Percentiles rank a stretch among this genome's conserved stretches.
Evolutionary conservation across 1,140 invertebrate genomes (phyloP).

Genomic region (Tetragnatha versicolor): DNA sequence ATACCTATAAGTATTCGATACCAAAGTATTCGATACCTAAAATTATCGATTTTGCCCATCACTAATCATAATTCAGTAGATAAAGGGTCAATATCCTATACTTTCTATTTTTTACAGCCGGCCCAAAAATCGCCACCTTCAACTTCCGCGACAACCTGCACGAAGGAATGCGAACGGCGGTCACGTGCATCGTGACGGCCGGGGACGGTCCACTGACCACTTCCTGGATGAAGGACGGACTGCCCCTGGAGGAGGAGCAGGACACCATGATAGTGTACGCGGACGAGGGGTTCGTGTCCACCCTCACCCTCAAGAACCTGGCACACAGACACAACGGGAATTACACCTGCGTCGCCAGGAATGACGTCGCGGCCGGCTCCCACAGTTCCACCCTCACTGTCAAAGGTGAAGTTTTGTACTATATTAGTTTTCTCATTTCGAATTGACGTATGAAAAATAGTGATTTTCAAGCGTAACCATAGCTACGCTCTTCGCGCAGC

Average conservation of each 20-base stretch:
- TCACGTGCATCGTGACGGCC: constrained; percentile 62
- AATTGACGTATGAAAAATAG: too few relatives aligned
- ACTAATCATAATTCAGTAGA: too few relatives aligned
- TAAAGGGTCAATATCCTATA: neutral
- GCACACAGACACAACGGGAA: constrained; percentile 67
- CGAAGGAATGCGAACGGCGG: constrained; percentile 69
- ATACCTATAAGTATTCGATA: too few relatives aligned
- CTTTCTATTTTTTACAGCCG: constrained; percentile 63
- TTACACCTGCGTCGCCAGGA: constrained; percentile 69
- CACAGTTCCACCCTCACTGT: constrained; percentile 64
- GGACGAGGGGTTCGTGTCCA: constrained; percentile 62
- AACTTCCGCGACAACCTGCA: constrained; percentile 71
- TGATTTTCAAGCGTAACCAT: too few relatives aligned
- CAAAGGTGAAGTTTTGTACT: constrained; percentile 17
- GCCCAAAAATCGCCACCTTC: constrained; percentile 71
- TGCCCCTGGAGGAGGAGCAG: constrained; percentile 18
- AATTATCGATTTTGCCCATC: too few relatives aligned
- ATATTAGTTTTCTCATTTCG: too few relatives aligned
- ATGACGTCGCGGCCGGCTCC: constrained; percentile 65
- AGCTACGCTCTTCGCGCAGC: too few relatives aligned
- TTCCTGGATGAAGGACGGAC: constrained; percentile 71
- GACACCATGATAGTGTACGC: constrained; percentile 52
- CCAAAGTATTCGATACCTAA: too few relatives aligned
- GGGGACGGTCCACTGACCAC: constrained; percentile 67
- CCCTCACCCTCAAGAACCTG: constrained; percentile 63